Percentiles rank a stretch among this genome's conserved stretches.
Evolutionary conservation across 2,888 invertebrate genomes (phyloP).

Genomic region (Shargacucullia verbasci): DNA sequence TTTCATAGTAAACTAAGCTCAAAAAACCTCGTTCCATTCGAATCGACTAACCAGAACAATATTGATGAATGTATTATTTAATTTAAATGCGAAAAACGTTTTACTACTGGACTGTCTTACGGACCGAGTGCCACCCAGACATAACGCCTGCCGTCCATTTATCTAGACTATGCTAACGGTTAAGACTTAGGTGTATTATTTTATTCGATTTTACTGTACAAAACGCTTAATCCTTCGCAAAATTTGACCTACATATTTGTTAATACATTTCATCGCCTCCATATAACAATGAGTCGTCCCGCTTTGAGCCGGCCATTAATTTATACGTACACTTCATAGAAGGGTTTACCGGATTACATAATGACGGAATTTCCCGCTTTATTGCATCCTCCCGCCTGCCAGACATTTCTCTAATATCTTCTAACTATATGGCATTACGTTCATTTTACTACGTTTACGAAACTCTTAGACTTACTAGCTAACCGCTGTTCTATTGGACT

Average conservation of each 20-base stretch:
- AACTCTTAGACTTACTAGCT: constrained; percentile 78
- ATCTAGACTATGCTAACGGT: constrained; percentile 79
- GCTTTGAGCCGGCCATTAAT: constrained; percentile 78
- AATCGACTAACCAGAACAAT: constrained; percentile 15
- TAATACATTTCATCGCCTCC: constrained; percentile 66
- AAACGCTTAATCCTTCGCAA: constrained; percentile 84
- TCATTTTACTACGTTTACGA: constrained; percentile 83
- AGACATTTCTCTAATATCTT: constrained; percentile 79
- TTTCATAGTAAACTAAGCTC: constrained; percentile 31
- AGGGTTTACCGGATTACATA: constrained; percentile 78
- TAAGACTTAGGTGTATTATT: constrained; percentile 74
- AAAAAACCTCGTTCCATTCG: constrained; percentile 7
- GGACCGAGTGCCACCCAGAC: constrained; percentile 72
- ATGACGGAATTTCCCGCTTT: constrained; percentile 60
- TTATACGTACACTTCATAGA: constrained; percentile 85
- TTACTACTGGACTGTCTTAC: constrained; percentile 7
- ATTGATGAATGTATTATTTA: constrained; percentile 10
- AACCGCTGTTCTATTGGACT: constrained; percentile 83
- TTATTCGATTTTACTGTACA: constrained; percentile 85
- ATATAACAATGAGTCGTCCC: constrained; percentile 66
- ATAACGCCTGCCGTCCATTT: constrained; percentile 69
- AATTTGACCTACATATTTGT: constrained; percentile 82
- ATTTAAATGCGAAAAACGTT: constrained; percentile 5
- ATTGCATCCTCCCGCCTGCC: constrained; percentile 87
- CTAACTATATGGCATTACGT: constrained; percentile 85